Evolutionary conservation across 2,113 vertebrate species (phyloP).

Genomic region (Prunella himalayana): DNA sequence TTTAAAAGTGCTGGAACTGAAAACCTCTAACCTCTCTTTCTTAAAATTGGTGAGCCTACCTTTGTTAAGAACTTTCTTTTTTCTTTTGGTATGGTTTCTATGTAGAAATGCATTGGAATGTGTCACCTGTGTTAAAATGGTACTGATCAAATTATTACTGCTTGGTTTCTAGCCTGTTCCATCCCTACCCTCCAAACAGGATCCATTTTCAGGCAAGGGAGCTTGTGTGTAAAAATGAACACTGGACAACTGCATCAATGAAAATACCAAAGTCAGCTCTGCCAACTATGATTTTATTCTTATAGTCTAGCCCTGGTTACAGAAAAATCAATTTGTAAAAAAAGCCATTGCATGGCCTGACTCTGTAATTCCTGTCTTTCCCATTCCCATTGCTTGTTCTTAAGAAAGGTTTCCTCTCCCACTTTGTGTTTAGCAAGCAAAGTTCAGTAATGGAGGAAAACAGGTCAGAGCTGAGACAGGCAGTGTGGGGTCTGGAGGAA

Average conservation of each 20-base stretch:
- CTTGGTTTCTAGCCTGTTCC: not conserved
- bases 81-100: not conserved
- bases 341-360: not conserved
- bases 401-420: not conserved
- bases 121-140: not conserved
- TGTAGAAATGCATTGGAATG: not conserved
- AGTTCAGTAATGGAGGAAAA: not conserved
- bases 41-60: not conserved
- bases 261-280: not conserved
- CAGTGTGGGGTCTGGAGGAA: accelerated
- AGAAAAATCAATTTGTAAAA: not conserved
- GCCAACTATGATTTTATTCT: not conserved
- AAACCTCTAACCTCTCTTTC: not conserved
- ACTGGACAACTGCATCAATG: not conserved
- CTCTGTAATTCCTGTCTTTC: not conserved
- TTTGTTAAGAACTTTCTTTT: not conserved
- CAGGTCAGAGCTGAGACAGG: not conserved
- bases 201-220: not conserved
- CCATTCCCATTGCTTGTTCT: not conserved
- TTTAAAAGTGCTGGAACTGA: not conserved
- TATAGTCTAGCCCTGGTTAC: not conserved
- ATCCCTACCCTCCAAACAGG: not conserved
- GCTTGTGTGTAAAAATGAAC: not conserved
- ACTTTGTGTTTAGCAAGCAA: not conserved
- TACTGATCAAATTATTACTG: not conserved